Conservation (phyloP, 2,888 invertebrate genomes). For the Odontocerum albicorne region DNA sequence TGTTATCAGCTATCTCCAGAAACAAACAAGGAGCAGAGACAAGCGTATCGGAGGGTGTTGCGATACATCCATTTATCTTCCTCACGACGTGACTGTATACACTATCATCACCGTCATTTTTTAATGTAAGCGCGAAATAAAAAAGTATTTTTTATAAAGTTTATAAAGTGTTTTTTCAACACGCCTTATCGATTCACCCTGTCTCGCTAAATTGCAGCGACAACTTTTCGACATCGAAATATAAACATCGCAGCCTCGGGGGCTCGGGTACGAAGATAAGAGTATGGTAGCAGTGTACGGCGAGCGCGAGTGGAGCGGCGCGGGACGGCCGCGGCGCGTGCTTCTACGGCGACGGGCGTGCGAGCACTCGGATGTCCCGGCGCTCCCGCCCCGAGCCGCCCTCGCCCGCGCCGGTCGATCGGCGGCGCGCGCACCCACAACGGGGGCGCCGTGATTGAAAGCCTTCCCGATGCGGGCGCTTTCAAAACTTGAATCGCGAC, state of each 20-base stretch:
- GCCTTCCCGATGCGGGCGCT: conserved; percentile 30
- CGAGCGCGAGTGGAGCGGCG: conserved; percentile 10
- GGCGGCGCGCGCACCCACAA: conserved; percentile 4
- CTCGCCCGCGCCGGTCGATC: conserved; percentile 30
- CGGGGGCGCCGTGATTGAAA: conserved; percentile 28
- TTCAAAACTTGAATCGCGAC: conserved; percentile 27
- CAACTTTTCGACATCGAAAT: no score
- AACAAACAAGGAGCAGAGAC: no score
- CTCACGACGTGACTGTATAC: no score
- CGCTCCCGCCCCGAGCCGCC: conserved; percentile 11
- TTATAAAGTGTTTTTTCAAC: no score
- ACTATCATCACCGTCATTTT: no score
- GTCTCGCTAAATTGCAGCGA: no score
- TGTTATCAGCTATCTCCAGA: no score
- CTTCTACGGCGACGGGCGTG: conserved; percentile 22
- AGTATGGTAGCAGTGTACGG: conserved; percentile 6
- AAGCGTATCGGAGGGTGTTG: no score
- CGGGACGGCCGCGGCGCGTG: conserved; percentile 16
- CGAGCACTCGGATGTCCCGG: conserved; percentile 21
- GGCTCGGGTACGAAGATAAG: not conserved
- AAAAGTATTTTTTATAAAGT: no score
- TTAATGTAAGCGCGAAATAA: no score
- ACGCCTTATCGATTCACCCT: no score
- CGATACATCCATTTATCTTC: no score
- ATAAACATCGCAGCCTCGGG: conserved; percentile 14